phyloP scores from a whole-genome alignment of 2,113 vertebrate species.

The Odontesthes bonariensis region DNA sequence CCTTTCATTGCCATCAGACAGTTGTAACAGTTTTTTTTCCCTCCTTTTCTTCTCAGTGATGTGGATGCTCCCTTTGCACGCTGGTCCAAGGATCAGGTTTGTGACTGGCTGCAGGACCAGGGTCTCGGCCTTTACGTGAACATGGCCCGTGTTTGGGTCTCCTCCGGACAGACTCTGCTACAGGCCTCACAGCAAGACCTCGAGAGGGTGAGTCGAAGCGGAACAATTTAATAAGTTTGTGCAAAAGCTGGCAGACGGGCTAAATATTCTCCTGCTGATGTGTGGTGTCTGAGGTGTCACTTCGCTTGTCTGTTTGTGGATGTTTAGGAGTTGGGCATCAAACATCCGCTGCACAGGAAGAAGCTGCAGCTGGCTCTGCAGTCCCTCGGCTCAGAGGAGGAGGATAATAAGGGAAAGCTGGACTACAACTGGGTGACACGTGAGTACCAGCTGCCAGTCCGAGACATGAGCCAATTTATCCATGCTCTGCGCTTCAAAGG shows the following conservation, averaged over 20 bases:
- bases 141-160: constrained; percentile 91
- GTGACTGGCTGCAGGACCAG: constrained; percentile 94
- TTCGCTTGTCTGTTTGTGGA: neutral
- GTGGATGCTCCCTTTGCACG: constrained; percentile 96
- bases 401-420: constrained; percentile 93
- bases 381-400: constrained; percentile 95
- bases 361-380: constrained; percentile 97
- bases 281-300: neutral
- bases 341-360: constrained; percentile 93
- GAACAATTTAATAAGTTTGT: constrained; percentile 14
- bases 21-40: neutral
- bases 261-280: neutral
- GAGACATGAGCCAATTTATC: neutral
- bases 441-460: constrained; percentile 75
- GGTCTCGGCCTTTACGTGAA: constrained; percentile 91
- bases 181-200: constrained; percentile 97
- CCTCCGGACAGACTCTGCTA: constrained; percentile 93
- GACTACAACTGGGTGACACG: constrained; percentile 99
- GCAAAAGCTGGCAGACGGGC: neutral
- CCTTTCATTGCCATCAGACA: neutral
- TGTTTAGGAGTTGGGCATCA: constrained; percentile 94
- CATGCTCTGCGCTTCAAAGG: neutral
- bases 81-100: constrained; percentile 97
- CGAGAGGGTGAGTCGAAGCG: constrained; percentile 88
- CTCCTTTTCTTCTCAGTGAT: constrained; percentile 82